Evolutionary conservation across 2,888 invertebrate species (phyloP), one percentile per base, ranked within the genome.

Genomic region (Cerastoderma edule): DNA sequence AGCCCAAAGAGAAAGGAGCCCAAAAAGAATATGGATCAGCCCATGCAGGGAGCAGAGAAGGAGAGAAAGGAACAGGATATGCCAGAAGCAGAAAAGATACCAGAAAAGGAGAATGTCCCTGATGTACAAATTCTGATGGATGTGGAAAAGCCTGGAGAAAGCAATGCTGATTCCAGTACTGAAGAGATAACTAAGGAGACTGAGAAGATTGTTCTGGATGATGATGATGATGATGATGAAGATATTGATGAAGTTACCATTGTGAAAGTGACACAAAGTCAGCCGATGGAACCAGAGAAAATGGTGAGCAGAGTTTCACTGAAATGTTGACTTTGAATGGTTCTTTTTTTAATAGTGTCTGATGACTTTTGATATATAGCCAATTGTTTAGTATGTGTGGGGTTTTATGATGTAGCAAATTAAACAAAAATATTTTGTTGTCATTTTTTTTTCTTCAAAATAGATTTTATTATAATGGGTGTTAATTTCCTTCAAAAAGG

Each of bases 161-260:
- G 30, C 28, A 50, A 53, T 10, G n/a, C 48, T 4, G 66, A 66
- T 10, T 22, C 32, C 2, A 32, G 48, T 19, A 66, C 60, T 2
- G 71, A 56, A 19, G 76, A 72, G 46, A 68, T 71, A 24, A 60
- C 57, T 10, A 68, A 66, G 44, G 66, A 67, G 22, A 68, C 67
- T 19, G 72, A 69, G 65, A 50, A 44, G 39, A 72, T 71, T 53
- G 71, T 65, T 2, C 60, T 71, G 8, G 57, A 44, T 54, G 68
- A 68, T 57, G 57, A 39, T 44, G 56, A n/a, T 4, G 22, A 54
- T 19, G 48, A 57, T 0, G 57, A 57, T 48, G 57, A 54, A 1
- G 50, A 60, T 0, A 46, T 46, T 48, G 57, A 46, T 46, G 65
- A 65, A 27, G 65, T 65, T 6, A 50, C 32, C 3, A 24, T 66